phyloP scores from a whole-genome alignment of 2,888 invertebrate genomes.

The Himalopsyche tibetana region DNA sequence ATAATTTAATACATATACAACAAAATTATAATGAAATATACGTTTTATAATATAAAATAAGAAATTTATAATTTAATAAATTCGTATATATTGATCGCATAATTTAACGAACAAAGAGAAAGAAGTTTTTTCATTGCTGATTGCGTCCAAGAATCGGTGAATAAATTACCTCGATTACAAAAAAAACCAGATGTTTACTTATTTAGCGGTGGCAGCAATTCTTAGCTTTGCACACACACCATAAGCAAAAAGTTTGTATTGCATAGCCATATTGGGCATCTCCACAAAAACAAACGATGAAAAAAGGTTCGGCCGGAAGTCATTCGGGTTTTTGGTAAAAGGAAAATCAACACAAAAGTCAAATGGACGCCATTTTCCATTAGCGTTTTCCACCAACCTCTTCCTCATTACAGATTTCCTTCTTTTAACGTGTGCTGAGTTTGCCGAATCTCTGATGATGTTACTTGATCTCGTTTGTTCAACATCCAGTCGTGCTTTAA shows the following conservation, averaged over 20 bases:
- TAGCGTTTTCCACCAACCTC: neutral
- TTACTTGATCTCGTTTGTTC: constrained; percentile 42
- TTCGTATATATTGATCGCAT: too few species aligned
- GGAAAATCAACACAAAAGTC: constrained; percentile 43
- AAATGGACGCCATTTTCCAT: constrained; percentile 46
- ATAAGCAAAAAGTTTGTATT: constrained; percentile 9
- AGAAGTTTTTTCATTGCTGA: too few species aligned
- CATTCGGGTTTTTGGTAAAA: constrained; percentile 18
- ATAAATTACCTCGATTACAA: neutral
- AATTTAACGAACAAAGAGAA: too few species aligned
- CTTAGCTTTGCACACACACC: constrained; percentile 17
- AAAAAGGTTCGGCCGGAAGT: constrained; percentile 44
- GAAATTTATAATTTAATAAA: too few species aligned
- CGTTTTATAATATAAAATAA: too few species aligned
- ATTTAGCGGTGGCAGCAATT: neutral
- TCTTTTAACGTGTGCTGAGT: constrained; percentile 9
- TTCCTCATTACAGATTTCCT: constrained; percentile 9
- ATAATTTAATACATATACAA: too few species aligned
- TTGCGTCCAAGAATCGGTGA: too few species aligned
- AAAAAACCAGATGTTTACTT: neutral
- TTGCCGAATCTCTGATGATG: constrained; percentile 43
- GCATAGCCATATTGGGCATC: neutral
- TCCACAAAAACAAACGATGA: constrained; percentile 12
- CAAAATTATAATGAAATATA: too few species aligned
- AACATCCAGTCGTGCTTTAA: constrained; percentile 10